These are phyloP conservation scores for Chrysomallon squamiferum DNA, from an alignment of 1,140 invertebrate genomes.

Conservation along the genomic window DNA sequence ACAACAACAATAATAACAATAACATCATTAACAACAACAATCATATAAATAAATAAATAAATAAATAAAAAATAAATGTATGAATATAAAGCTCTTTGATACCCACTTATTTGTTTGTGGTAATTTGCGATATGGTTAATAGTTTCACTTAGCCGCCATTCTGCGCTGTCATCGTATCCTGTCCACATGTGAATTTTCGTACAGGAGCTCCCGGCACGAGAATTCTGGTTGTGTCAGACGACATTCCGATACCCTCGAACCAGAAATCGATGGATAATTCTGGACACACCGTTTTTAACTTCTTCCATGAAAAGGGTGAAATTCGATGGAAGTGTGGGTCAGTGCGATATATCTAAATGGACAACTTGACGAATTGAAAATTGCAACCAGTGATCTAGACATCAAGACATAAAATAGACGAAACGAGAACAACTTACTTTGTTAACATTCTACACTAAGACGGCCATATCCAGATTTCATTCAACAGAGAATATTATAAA, in stretches of 20 bases:
- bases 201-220: constrained; percentile 25
- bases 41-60: too few species aligned
- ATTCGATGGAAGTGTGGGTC: constrained; percentile 29
- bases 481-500: too few species aligned
- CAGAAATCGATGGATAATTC: constrained; percentile 21
- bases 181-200: constrained; percentile 32
- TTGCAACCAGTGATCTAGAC: too few species aligned
- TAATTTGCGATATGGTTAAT: constrained; percentile 20
- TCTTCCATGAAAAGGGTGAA: constrained; percentile 12
- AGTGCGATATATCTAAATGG: constrained; percentile 17
- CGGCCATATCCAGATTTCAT: too few species aligned
- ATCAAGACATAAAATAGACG: too few species aligned
- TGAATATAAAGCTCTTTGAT: too few species aligned
- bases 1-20: too few species aligned
- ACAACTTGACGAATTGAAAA: too few species aligned
- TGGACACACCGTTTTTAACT: constrained; percentile 18
- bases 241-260: constrained; percentile 25
- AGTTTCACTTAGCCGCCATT: constrained; percentile 23
- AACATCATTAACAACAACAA: too few species aligned
- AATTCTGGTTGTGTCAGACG: constrained; percentile 20
- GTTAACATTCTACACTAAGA: too few species aligned
- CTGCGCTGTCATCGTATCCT: constrained; percentile 28
- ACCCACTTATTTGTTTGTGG: not conserved
- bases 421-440: too few species aligned
- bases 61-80: too few species aligned